A percentile compares a stretch with the other conserved stretches of the same genome.
Conservation (phyloP, 1,140 invertebrate species). For the Matsumurasca onukii region DNA sequence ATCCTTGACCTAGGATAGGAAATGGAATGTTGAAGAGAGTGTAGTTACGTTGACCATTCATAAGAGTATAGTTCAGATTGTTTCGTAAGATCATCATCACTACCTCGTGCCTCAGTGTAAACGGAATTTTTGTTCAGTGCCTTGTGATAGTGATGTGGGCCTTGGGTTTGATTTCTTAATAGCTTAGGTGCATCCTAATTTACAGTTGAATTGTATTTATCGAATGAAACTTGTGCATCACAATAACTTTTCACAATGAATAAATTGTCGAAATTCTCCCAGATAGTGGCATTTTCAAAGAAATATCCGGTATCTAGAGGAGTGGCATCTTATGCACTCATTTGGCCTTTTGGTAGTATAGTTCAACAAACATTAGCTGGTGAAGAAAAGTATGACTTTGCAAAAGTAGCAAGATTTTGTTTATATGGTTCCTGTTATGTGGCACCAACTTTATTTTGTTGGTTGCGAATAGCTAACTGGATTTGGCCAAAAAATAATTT, state of each 20-base stretch:
- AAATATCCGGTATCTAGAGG: slow-evolving; percentile 62
- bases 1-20: too few species aligned
- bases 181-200: too few species aligned
- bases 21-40: too few species aligned
- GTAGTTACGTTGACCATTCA: too few species aligned
- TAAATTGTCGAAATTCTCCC: slow-evolving; percentile 43
- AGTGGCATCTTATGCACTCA: slow-evolving; percentile 68
- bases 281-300: slow-evolving; percentile 48
- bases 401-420: slow-evolving; percentile 61
- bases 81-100: too few species aligned
- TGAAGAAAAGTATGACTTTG: slow-evolving; percentile 56
- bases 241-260: neutral
- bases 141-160: too few species aligned
- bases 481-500: slow-evolving; percentile 65
- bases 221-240: too few species aligned
- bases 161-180: too few species aligned
- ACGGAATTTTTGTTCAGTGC: too few species aligned
- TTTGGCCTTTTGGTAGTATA: slow-evolving; percentile 67
- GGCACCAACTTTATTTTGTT: slow-evolving; percentile 68
- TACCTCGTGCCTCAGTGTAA: too few species aligned
- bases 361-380: slow-evolving; percentile 60
- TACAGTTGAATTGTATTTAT: too few species aligned
- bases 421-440: slow-evolving; percentile 69
- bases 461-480: slow-evolving; percentile 61
- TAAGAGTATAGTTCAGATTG: too few species aligned